phyloP scores from a whole-genome alignment of 2,113 vertebrate genomes.

The Oriolus oriolus region DNA sequence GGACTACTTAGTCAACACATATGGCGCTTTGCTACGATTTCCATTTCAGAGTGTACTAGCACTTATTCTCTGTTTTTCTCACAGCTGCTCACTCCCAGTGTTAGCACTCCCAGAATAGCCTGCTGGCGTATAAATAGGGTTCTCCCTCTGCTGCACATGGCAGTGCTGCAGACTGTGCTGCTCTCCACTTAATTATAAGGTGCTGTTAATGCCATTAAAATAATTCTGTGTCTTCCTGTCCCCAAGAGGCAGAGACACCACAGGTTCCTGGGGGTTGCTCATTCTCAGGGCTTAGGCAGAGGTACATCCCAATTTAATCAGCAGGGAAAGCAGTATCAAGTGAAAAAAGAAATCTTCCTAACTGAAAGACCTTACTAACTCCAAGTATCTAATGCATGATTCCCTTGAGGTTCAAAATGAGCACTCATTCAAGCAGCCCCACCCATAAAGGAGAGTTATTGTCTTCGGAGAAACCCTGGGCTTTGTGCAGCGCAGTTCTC shows the following conservation, averaged over 20 bases:
- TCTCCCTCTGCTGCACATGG: background rate
- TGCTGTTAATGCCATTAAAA: background rate
- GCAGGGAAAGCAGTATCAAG: background rate
- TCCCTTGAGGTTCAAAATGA: background rate
- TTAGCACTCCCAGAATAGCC: conserved; percentile 11
- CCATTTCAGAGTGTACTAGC: conserved; percentile 26
- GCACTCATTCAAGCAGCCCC: background rate
- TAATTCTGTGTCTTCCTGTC: background rate
- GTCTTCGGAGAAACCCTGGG: background rate
- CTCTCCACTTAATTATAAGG: background rate
- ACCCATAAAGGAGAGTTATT: background rate
- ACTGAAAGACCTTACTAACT: background rate
- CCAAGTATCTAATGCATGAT: background rate
- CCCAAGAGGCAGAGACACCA: background rate
- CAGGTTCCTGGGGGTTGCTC: background rate
- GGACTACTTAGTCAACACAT: conserved; percentile 44
- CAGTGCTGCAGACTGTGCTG: background rate
- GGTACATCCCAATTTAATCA: background rate
- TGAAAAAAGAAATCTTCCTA: background rate
- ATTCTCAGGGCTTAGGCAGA: background rate
- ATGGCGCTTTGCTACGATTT: background rate
- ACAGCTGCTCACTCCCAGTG: conserved; percentile 50
- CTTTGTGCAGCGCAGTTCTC: background rate
- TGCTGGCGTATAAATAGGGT: background rate
- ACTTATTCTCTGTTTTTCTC: conserved; percentile 45